These are phyloP conservation scores for Sitodiplosis mosellana DNA, from an alignment of 1,140 invertebrate genomes.

Conservation along the genomic window DNA sequence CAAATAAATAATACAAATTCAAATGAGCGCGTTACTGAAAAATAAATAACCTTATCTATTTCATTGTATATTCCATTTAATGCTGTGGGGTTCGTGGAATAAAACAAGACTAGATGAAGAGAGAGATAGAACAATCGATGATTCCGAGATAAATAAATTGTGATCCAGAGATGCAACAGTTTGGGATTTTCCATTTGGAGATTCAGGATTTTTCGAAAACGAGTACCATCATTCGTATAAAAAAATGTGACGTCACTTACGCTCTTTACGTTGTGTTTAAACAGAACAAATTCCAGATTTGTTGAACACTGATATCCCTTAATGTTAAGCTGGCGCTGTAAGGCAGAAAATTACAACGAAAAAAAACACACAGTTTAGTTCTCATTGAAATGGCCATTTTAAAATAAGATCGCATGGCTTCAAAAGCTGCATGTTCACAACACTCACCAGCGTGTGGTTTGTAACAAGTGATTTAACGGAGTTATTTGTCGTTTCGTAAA, in stretches of 20 bases:
- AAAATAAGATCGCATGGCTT: not conserved
- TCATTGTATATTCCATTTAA: not conserved
- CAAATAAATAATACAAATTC: not conserved
- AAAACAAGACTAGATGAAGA: no score
- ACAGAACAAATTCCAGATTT: constrained; percentile 62
- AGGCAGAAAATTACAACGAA: constrained; percentile 1
- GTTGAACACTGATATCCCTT: constrained; percentile 62
- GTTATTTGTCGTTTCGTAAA: constrained; percentile 55
- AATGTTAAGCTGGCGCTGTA: constrained; percentile 63
- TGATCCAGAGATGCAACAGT: no score
- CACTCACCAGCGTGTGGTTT: constrained; percentile 61
- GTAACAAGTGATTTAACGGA: constrained; percentile 56
- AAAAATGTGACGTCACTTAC: constrained; percentile 30
- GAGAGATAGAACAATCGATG: no score
- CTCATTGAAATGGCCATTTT: not conserved
- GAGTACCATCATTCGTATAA: no score
- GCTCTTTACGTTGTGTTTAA: constrained; percentile 70
- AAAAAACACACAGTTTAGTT: no score
- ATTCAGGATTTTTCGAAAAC: no score
- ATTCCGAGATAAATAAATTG: no score
- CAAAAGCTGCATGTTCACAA: not conserved
- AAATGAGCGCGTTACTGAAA: not conserved
- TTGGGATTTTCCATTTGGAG: no score
- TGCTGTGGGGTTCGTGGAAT: no score
- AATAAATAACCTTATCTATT: not conserved